Evolutionary conservation across 92 coral and sea anemone genomes (phyloP).

Genomic region (Nematostella vectensis): DNA sequence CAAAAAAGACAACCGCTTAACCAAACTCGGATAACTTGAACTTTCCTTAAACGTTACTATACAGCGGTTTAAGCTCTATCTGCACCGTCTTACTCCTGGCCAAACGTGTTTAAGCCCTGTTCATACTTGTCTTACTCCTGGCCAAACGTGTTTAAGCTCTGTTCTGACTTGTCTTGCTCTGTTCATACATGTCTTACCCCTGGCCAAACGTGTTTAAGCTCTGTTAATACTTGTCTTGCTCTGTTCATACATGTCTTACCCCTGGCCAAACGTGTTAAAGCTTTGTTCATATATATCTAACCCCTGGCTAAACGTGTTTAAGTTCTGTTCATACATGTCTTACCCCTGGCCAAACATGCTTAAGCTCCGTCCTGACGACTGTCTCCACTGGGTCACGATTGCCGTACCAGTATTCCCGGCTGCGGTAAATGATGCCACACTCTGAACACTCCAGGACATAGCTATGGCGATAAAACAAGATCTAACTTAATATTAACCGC

Average conservation of each 20-base stretch:
- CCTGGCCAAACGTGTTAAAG: constrained; percentile 95
- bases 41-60: too few relatives aligned
- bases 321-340: too few relatives aligned
- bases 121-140: constrained; percentile 85
- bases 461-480: constrained; percentile 31
- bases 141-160: constrained; percentile 85
- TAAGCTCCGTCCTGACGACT: constrained; percentile 81
- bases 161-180: too few relatives aligned
- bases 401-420: constrained; percentile 96
- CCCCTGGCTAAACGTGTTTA: too few relatives aligned
- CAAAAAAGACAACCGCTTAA: too few relatives aligned
- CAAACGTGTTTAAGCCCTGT: too few relatives aligned
- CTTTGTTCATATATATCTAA: too few relatives aligned
- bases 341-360: constrained; percentile 95
- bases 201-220: constrained; percentile 85
- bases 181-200: constrained; percentile 87
- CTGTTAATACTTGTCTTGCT: too few relatives aligned
- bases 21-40: too few relatives aligned
- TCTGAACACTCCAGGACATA: constrained; percentile 86
- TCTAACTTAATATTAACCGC: too few relatives aligned
- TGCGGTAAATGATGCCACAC: constrained; percentile 87
- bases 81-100: too few relatives aligned
- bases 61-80: too few relatives aligned
- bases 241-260: constrained; percentile 75
- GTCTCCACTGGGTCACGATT: constrained; percentile 85